Evolutionary conservation across 2,113 vertebrate genomes (phyloP).

Genomic region (Carlito syrichta): DNA sequence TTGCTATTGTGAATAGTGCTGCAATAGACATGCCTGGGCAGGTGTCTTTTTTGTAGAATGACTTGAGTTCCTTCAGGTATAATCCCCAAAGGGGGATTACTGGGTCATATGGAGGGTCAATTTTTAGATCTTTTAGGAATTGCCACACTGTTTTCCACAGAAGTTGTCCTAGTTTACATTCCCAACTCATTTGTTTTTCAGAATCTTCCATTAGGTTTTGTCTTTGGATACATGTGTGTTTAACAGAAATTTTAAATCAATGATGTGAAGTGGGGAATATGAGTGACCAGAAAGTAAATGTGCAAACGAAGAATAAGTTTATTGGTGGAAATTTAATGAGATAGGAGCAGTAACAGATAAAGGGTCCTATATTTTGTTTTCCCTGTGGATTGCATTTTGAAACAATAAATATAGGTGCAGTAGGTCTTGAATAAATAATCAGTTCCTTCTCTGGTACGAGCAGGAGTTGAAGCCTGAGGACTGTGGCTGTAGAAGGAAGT

Average conservation of each 20-base stretch:
- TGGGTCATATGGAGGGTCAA: too few species aligned
- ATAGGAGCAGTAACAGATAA: background rate
- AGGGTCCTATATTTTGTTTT: background rate
- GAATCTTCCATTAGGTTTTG: background rate
- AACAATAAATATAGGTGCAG: fast-evolving
- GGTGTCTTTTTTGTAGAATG: too few species aligned
- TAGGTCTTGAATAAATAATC: background rate
- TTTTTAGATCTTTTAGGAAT: too few species aligned
- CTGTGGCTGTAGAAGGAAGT: background rate
- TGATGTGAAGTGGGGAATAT: background rate
- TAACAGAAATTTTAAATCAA: background rate
- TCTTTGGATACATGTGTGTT: background rate
- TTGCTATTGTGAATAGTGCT: too few species aligned
- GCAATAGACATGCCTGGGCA: too few species aligned
- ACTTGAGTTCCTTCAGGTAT: too few species aligned
- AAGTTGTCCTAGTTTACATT: too few species aligned
- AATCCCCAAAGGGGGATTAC: too few species aligned
- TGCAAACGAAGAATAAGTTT: background rate
- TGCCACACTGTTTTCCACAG: too few species aligned
- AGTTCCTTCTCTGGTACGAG: background rate
- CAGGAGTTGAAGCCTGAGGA: background rate
- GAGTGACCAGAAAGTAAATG: background rate
- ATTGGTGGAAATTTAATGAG: background rate
- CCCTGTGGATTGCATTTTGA: background rate
- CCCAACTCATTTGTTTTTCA: background rate